These are phyloP conservation scores for Pipa parva DNA, from an alignment of 2,113 vertebrate species.

Conservation along the genomic window DNA sequence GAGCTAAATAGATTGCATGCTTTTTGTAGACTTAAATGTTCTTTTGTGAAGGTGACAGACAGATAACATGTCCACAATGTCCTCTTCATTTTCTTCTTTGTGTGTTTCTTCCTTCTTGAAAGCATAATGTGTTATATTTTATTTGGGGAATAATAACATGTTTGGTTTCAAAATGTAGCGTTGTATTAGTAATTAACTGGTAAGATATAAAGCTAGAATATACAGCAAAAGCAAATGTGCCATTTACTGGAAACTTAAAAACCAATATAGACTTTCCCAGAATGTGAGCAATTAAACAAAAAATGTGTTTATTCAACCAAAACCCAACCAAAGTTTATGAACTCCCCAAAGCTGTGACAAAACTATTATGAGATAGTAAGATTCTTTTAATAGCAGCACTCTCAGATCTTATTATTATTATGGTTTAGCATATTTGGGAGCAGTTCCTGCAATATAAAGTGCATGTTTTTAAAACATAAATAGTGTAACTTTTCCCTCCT, in stretches of 20 bases:
- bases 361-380: neutral
- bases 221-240: conserved; percentile 22
- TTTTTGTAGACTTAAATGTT: conserved; percentile 29
- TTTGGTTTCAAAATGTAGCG: conserved; percentile 6
- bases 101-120: neutral
- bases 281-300: conserved; percentile 36
- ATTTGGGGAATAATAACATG: conserved; percentile 9
- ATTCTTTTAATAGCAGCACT: neutral
- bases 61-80: conserved; percentile 9
- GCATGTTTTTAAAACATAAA: neutral
- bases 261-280: conserved; percentile 31
- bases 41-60: conserved; percentile 6
- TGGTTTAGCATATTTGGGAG: neutral
- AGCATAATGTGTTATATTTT: neutral
- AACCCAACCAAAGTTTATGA: conserved; percentile 7
- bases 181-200: conserved; percentile 10
- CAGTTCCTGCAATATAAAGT: neutral
- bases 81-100: conserved; percentile 20
- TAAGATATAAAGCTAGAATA: conserved; percentile 13
- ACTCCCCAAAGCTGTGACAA: conserved; percentile 12
- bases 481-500: neutral
- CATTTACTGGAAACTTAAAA: conserved; percentile 36
- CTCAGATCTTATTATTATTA: neutral
- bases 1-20: conserved; percentile 36
- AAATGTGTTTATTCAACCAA: conserved; percentile 20